Conservation (phyloP, 2,113 vertebrate genomes). For the Eubucco bourcierii region DNA sequence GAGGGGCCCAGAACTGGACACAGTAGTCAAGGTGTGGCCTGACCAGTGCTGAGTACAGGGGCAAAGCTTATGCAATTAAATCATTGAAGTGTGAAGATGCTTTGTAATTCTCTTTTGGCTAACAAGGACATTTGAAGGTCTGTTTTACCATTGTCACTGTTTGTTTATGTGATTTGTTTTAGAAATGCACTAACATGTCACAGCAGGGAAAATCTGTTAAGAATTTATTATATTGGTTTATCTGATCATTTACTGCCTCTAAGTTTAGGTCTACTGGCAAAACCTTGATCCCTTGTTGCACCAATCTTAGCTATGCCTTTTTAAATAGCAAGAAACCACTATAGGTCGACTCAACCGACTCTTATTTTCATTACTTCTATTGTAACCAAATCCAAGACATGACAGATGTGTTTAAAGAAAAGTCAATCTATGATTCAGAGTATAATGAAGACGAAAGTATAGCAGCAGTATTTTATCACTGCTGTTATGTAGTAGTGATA, state of each 20-base stretch:
- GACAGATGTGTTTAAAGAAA: background rate
- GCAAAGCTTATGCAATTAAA: background rate
- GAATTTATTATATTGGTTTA: background rate
- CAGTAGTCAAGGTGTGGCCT: too few species aligned
- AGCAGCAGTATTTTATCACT: background rate
- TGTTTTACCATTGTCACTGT: background rate
- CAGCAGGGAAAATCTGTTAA: background rate
- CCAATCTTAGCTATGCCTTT: background rate
- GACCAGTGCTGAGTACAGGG: too few species aligned
- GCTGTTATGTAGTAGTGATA: background rate
- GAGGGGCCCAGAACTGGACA: too few species aligned
- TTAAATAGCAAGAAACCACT: background rate
- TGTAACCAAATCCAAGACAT: background rate
- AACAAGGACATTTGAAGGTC: background rate
- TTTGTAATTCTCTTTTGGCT: background rate
- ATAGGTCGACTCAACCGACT: background rate
- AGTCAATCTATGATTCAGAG: background rate
- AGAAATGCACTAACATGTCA: background rate
- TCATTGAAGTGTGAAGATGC: background rate
- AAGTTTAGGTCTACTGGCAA: background rate
- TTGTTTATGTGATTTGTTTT: background rate
- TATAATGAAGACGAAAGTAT: background rate
- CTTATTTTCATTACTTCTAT: background rate
- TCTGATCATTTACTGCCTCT: background rate
- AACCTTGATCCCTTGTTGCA: background rate